phyloP scores from a whole-genome alignment of 2,797 vertebrate genomes.

The Passerculus sandwichensis region DNA sequence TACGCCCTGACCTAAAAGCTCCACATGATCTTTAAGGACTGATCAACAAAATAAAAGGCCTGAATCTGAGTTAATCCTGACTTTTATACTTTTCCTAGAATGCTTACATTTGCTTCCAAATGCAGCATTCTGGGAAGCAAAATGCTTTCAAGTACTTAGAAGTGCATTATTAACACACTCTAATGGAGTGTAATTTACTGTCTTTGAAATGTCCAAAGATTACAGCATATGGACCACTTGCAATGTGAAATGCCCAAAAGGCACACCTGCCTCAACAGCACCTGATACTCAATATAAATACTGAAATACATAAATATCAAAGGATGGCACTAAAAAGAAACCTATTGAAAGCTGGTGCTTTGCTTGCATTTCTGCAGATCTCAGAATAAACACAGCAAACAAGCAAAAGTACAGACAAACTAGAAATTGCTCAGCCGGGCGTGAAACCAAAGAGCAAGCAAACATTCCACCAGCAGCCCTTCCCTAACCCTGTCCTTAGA shows the following conservation, averaged over 20 bases:
- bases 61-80: not conserved
- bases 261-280: not conserved
- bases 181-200: not conserved
- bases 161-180: not conserved
- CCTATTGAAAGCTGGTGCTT: not conserved
- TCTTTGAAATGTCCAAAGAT: not conserved
- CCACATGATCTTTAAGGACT: not conserved
- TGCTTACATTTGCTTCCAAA: not conserved
- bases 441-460: not conserved
- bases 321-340: not conserved
- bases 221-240: not conserved
- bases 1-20: not conserved
- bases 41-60: not conserved
- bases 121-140: not conserved
- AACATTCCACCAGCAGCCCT: not conserved
- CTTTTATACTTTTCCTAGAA: not conserved
- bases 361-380: not conserved
- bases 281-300: not conserved
- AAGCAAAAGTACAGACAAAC: not conserved
- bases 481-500: not conserved
- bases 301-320: not conserved
- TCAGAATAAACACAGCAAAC: not conserved
- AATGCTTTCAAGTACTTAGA: not conserved
- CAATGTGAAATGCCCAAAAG: not conserved
- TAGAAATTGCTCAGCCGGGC: not conserved